Conservation (phyloP, 1,140 invertebrate genomes). For the Sweltsa coloradensis region DNA sequence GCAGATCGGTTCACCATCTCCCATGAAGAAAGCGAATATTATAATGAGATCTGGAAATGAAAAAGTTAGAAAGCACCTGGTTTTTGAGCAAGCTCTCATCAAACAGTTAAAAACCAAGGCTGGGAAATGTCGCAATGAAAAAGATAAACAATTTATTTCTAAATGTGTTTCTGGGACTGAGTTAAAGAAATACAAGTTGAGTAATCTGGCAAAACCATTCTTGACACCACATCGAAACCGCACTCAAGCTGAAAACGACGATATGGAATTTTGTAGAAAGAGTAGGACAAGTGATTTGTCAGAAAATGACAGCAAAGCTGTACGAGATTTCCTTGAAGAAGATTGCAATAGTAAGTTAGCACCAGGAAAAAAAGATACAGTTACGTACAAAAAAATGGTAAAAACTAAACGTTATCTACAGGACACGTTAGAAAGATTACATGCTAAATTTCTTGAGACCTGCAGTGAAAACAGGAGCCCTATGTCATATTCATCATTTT, state of each 20-base stretch:
- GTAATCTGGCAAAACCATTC: background rate
- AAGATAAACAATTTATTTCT: conserved; percentile 2
- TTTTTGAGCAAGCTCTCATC: too few relatives aligned
- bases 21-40: too few relatives aligned
- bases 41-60: too few relatives aligned
- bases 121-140: background rate
- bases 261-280: background rate
- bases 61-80: too few relatives aligned
- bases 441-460: background rate
- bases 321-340: background rate
- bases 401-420: background rate
- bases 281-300: background rate
- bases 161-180: background rate
- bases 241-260: background rate
- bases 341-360: background rate
- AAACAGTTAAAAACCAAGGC: background rate
- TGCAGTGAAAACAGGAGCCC: background rate
- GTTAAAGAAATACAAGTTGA: background rate
- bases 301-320: background rate
- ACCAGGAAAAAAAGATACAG: background rate
- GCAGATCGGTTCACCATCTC: too few relatives aligned
- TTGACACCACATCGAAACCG: background rate
- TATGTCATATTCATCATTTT: conserved; percentile 1
- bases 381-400: background rate
- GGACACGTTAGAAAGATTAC: background rate